These are phyloP conservation scores for Oscheius sp. DNA, from an alignment of 2,888 invertebrate genomes.

Conservation along the genomic window DNA sequence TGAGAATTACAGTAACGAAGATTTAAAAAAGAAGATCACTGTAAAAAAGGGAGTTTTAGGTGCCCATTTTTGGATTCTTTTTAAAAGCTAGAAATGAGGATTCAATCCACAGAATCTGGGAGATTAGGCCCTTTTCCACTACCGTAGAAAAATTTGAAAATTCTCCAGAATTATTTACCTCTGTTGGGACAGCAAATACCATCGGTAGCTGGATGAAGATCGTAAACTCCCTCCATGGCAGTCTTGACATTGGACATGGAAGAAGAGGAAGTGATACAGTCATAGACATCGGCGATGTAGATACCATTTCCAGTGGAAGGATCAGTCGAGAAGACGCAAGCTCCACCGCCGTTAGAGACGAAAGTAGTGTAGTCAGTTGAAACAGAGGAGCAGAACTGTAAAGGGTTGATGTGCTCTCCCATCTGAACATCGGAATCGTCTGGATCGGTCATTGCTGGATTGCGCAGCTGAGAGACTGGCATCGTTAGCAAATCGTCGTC, in stretches of 20 bases:
- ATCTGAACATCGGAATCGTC: conserved; percentile 68
- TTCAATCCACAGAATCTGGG: no score
- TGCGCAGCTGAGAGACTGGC: conserved; percentile 69
- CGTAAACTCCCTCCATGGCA: conserved; percentile 69
- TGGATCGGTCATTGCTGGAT: conserved; percentile 69
- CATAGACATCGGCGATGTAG: conserved; percentile 67
- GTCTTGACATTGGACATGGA: conserved; percentile 68
- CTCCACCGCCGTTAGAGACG: conserved; percentile 64
- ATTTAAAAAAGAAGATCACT: no score
- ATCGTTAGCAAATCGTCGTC: conserved; percentile 69
- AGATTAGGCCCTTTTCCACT: no score
- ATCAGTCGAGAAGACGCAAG: conserved; percentile 51
- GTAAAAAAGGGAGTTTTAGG: no score
- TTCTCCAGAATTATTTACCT: conserved; percentile 47
- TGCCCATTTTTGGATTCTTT: no score
- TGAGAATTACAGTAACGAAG: no score
- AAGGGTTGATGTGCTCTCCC: conserved; percentile 69
- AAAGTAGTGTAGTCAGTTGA: conserved; percentile 67
- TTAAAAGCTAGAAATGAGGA: no score
- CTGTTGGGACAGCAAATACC: conserved; percentile 69
- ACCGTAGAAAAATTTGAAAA: no score
- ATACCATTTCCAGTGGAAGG: conserved; percentile 60
- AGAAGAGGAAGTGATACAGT: conserved; percentile 62
- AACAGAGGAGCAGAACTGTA: conserved; percentile 65
- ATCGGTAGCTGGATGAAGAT: conserved; percentile 64